These are phyloP conservation scores for Heliconius eleuchia DNA, from an alignment of 1,140 invertebrate species.

Conservation along the genomic window DNA sequence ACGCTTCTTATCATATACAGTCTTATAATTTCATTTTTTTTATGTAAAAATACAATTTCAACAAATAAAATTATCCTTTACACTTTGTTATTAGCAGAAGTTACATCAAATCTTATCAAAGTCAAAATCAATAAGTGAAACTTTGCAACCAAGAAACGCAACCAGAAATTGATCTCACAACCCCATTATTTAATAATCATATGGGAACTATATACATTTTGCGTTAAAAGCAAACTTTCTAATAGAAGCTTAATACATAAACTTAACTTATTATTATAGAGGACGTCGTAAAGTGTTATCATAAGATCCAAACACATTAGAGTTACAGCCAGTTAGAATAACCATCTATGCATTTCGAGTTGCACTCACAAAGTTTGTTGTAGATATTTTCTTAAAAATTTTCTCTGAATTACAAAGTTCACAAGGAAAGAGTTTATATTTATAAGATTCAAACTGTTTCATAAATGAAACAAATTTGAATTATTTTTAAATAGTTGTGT, in stretches of 20 bases:
- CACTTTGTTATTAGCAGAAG: neutral
- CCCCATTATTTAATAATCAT: neutral
- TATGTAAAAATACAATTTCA: too few relatives aligned
- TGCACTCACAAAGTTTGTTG: constrained; percentile 8
- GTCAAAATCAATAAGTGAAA: neutral
- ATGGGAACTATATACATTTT: neutral
- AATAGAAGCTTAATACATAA: neutral
- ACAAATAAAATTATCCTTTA: neutral
- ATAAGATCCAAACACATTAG: constrained; percentile 17
- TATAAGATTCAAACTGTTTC: too few relatives aligned
- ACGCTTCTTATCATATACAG: too few relatives aligned
- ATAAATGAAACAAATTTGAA: too few relatives aligned
- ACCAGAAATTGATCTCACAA: neutral
- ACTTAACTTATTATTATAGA: constrained; percentile 13
- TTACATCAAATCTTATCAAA: neutral
- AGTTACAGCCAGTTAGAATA: constrained; percentile 16
- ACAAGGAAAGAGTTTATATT: too few relatives aligned
- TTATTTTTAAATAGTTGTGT: too few relatives aligned
- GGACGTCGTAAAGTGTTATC: constrained; percentile 14
- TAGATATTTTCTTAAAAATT: neutral
- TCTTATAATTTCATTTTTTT: too few relatives aligned
- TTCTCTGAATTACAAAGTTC: neutral
- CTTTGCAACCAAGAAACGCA: neutral
- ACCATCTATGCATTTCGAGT: constrained; percentile 18
- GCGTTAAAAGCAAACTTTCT: constrained; percentile 19